phyloP scores from a whole-genome alignment of 2,888 invertebrate genomes.

The Chrysolina haemoptera region DNA sequence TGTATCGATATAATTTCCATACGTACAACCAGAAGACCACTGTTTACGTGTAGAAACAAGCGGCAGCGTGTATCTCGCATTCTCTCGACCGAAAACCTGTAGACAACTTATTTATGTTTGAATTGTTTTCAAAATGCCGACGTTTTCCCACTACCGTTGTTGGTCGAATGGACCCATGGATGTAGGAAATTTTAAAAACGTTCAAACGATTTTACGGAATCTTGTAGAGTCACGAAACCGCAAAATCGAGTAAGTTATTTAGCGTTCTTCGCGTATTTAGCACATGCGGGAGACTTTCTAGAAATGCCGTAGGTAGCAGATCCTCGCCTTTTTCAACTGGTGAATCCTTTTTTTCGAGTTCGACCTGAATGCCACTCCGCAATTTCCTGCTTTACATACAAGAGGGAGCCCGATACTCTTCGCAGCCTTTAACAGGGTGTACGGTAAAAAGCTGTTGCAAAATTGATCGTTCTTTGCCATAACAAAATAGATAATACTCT shows the following conservation, averaged over 20 bases:
- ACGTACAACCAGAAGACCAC: slow-evolving; percentile 60
- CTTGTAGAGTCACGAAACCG: slow-evolving; percentile 66
- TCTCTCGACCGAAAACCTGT: slow-evolving; percentile 66
- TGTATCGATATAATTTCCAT: slow-evolving; percentile 62
- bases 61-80: slow-evolving; percentile 67
- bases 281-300: slow-evolving; percentile 44
- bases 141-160: slow-evolving; percentile 68
- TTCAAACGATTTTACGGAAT: slow-evolving; percentile 68
- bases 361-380: slow-evolving; percentile 35
- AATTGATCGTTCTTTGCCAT: not conserved
- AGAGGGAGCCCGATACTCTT: slow-evolving; percentile 58
- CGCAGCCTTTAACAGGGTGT: slow-evolving; percentile 26
- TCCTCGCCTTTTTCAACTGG: slow-evolving; percentile 40
- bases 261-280: slow-evolving; percentile 49
- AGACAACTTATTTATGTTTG: slow-evolving; percentile 72
- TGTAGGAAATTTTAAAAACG: slow-evolving; percentile 65
- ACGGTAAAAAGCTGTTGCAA: not conserved
- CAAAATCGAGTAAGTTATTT: slow-evolving; percentile 59
- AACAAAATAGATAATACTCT: not conserved
- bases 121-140: slow-evolving; percentile 71
- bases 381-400: slow-evolving; percentile 64
- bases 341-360: slow-evolving; percentile 37
- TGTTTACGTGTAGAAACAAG: slow-evolving; percentile 66
- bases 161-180: slow-evolving; percentile 61
- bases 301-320: slow-evolving; percentile 42